A percentile compares a stretch with the other conserved stretches of the same genome.
phyloP scores from a whole-genome alignment of 2,113 vertebrate species.

The Actenoides lindsayi region DNA sequence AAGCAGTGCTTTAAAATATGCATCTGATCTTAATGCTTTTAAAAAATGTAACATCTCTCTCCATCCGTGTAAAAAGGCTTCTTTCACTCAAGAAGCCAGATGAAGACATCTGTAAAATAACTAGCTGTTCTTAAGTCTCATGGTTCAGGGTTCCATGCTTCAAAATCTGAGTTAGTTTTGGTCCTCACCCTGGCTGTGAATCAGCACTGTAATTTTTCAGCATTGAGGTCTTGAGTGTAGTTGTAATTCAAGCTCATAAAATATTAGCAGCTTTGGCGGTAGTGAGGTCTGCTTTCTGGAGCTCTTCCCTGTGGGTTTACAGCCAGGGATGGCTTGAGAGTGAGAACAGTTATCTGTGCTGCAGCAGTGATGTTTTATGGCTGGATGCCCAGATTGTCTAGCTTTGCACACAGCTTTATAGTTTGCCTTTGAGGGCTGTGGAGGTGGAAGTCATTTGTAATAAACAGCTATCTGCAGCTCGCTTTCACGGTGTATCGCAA shows the following conservation, averaged over 20 bases:
- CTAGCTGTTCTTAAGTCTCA: neutral
- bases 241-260: constrained; percentile 26
- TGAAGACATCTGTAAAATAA: neutral
- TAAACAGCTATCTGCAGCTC: constrained; percentile 58
- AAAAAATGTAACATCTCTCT: neutral
- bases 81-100: neutral
- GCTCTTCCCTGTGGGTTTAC: constrained; percentile 71
- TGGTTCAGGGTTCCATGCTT: neutral
- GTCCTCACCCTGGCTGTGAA: neutral
- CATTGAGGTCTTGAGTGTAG: neutral
- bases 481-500: constrained; percentile 27
- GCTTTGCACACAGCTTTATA: constrained; percentile 74
- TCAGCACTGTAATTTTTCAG: neutral
- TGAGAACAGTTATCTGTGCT: constrained; percentile 74
- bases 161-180: neutral
- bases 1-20: neutral
- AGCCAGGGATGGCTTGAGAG: constrained; percentile 77
- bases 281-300: constrained; percentile 56
- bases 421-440: constrained; percentile 74
- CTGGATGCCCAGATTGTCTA: constrained; percentile 85
- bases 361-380: constrained; percentile 85
- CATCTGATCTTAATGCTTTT: neutral
- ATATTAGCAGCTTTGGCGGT: constrained; percentile 20
- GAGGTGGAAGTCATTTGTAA: constrained; percentile 72
- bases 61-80: neutral